These are phyloP conservation scores for Stomorhina lunata DNA, from an alignment of 2,888 invertebrate genomes.

Conservation along the genomic window DNA sequence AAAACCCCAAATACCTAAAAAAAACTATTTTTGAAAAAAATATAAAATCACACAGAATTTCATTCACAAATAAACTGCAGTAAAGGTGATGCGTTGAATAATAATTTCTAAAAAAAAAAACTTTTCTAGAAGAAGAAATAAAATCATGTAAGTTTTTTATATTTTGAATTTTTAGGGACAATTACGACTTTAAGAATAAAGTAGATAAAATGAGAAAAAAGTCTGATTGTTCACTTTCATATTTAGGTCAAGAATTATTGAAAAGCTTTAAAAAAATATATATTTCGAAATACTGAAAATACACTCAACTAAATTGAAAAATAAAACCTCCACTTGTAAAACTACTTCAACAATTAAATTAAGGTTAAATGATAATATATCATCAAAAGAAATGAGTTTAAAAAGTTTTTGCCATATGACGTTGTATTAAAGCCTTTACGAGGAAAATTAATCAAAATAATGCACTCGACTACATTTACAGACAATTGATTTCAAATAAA, in stretches of 20 bases:
- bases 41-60: background rate
- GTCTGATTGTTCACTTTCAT: conserved; percentile 10
- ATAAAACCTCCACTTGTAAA: conserved; percentile 15
- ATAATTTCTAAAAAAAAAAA: conserved; percentile 25
- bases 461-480: conserved; percentile 13
- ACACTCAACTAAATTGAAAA: background rate
- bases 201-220: background rate
- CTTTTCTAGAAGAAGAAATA: background rate
- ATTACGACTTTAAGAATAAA: conserved; percentile 10
- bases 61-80: conserved; percentile 14
- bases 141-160: background rate
- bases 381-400: background rate
- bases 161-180: background rate
- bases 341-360: conserved; percentile 56
- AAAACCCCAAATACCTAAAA: background rate
- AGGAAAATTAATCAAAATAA: conserved; percentile 27
- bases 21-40: no score
- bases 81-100: conserved; percentile 37
- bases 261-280: conserved; percentile 9
- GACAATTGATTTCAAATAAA: conserved; percentile 31
- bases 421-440: background rate
- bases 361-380: conserved; percentile 48
- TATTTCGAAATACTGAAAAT: background rate
- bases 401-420: background rate
- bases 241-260: conserved; percentile 60